Base-by-base conservation (phyloP, 2,113 vertebrate genomes). In the Thalassoma bifasciatum region DNA sequence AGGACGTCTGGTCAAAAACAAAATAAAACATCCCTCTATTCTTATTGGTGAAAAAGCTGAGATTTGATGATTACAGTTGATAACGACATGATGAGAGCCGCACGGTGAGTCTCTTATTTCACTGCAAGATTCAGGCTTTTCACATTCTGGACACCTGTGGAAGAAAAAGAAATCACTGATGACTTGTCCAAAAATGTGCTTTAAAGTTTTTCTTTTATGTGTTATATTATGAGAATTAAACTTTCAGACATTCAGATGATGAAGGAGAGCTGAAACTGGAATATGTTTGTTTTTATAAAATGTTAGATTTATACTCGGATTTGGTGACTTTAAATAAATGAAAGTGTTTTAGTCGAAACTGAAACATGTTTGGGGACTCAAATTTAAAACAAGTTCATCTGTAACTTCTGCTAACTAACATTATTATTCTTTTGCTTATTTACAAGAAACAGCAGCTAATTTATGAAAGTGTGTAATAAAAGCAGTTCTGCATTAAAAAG, bases 131-230 rank as follows among this genome's bases (percentile, higher is more conserved):
- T 75, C 58, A 54, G 53, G 22, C 24, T 61, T 66, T 85, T 90
- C 82, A 88, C 72, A 85, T 75, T 84, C 73, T 75, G 72, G 68
- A 71, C 14, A 87, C 74, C 92, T 94, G 85, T 12, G 74, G 36
- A 30, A 75, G 40, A 75, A 64, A 79, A 60, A 50, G 7, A 73
- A 16, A 49, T 70, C 9, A 71, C 16, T 82, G 34, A 74, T 77
- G 7, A 62, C 13, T 34, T 46, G 26, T 34, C 2, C n/a, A 47
- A 69, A 36, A 26, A 47, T 40, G 3, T n/a, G 19, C n/a, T 49
- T 49, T 17, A 8, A 17, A 46, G 4, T 3, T 46, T 16, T 46
- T 46, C 14, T 46, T 46, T 17, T 4, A 42, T 12, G 2, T 30
- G 30, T 30, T 30, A 30, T 30, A 46, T 17, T 4, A 46, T 46